Percentiles rank a stretch among this genome's conserved stretches.
These are phyloP conservation scores for Iguana delicatissima DNA, from an alignment of 2,797 vertebrate genomes.

Conservation along the genomic window DNA sequence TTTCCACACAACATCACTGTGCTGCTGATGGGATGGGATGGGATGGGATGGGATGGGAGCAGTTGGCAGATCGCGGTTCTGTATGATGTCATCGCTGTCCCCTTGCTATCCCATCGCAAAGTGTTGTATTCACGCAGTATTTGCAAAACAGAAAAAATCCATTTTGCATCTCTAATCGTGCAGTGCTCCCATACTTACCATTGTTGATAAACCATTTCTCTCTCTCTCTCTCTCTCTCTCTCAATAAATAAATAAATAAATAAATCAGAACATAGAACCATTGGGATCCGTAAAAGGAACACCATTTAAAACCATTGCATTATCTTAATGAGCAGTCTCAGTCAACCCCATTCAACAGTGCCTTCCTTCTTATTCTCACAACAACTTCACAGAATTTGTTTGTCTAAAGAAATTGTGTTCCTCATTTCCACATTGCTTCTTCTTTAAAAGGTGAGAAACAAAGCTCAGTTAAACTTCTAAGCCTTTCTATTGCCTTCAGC, in stretches of 20 bases:
- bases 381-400: not conserved
- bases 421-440: not conserved
- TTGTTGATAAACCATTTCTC: not conserved
- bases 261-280: not conserved
- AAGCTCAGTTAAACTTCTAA: constrained; percentile 30
- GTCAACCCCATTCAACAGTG: not conserved
- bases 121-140: no score
- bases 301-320: not conserved
- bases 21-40: no score
- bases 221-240: no score
- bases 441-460: constrained; percentile 31
- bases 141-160: no score
- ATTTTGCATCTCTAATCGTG: no score
- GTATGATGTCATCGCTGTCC: no score
- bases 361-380: not conserved
- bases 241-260: not conserved
- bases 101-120: no score
- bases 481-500: constrained; percentile 25
- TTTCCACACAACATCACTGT: no score
- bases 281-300: not conserved
- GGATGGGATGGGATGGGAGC: no score
- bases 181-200: no score
- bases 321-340: not conserved
- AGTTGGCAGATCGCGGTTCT: no score
- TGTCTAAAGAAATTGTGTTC: not conserved